phyloP scores from a whole-genome alignment of 2,888 invertebrate species.

The Strigamia maritima region DNA sequence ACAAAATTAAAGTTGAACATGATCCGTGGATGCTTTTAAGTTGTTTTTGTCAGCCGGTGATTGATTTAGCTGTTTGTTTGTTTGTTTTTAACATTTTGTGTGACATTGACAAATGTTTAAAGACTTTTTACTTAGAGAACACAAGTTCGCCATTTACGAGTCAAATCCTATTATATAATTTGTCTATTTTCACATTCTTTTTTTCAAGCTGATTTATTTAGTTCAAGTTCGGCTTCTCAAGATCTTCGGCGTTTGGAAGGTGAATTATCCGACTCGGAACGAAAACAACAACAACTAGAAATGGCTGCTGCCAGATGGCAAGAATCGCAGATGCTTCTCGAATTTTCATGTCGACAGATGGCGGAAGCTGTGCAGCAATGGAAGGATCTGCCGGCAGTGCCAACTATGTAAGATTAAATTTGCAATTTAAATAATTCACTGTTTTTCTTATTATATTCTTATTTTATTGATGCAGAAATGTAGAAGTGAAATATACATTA shows the following conservation, averaged over 20 bases:
- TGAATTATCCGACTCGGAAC: slow-evolving; percentile 38
- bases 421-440: slow-evolving; percentile 8
- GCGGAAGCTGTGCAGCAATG: slow-evolving; percentile 41
- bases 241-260: slow-evolving; percentile 31
- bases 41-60: neutral
- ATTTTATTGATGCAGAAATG: slow-evolving; percentile 25
- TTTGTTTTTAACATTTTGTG: neutral
- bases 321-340: slow-evolving; percentile 42
- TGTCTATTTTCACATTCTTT: neutral
- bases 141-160: neutral
- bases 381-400: slow-evolving; percentile 40
- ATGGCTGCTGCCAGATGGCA: slow-evolving; percentile 41
- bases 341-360: slow-evolving; percentile 42
- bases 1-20: no score
- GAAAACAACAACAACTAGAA: slow-evolving; percentile 40
- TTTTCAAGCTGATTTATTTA: slow-evolving; percentile 29
- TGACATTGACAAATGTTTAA: neutral
- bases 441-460: neutral
- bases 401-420: slow-evolving; percentile 39
- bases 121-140: neutral
- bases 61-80: neutral
- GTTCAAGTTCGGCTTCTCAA: neutral
- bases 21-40: no score
- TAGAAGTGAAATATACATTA: slow-evolving; percentile 41
- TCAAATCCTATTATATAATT: neutral